phyloP scores from a whole-genome alignment of 1,140 invertebrate genomes.

The Procambarus virginalis region DNA sequence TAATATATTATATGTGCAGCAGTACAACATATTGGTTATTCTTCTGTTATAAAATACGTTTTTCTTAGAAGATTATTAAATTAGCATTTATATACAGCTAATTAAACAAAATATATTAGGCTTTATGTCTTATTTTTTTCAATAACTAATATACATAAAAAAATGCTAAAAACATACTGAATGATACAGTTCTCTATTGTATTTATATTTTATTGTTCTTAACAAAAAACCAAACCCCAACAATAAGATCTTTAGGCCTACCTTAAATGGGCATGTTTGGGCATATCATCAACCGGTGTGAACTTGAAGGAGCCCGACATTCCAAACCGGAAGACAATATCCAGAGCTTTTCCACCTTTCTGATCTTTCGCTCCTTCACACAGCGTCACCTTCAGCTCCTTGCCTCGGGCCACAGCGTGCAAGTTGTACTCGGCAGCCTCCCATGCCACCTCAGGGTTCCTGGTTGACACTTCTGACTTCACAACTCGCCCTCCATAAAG shows the following conservation, averaged over 20 bases:
- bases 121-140: no score
- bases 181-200: no score
- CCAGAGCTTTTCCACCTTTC: conserved; percentile 14
- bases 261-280: conserved; percentile 74
- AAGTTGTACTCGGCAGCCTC: background rate
- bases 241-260: conserved; percentile 51
- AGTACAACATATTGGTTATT: no score
- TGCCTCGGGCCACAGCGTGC: conserved; percentile 18
- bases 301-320: conserved; percentile 75
- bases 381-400: conserved; percentile 49
- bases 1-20: no score
- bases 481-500: conserved; percentile 40
- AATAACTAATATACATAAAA: no score
- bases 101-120: no score
- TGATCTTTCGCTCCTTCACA: background rate
- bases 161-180: no score
- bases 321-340: conserved; percentile 74
- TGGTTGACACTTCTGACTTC: conserved; percentile 51
- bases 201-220: no score
- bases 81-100: no score
- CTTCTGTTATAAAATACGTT: no score
- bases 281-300: conserved; percentile 70
- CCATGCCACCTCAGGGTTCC: conserved; percentile 51
- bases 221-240: no score
- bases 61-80: no score